Conservation (phyloP, 2,113 vertebrate species). For the Eira barbara region DNA sequence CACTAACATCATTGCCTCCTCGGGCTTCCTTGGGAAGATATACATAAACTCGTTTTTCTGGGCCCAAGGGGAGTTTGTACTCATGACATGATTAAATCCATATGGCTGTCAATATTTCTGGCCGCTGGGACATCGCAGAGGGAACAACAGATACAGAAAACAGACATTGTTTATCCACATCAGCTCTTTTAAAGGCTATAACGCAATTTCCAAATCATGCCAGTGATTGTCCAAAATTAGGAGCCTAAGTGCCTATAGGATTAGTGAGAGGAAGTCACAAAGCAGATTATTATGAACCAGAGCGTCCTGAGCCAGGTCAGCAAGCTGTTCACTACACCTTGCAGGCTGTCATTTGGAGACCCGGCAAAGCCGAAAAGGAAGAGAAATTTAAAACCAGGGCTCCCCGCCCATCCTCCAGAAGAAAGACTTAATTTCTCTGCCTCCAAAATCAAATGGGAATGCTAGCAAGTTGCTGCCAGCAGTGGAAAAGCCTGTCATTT, state of each 20-base stretch:
- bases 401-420: not conserved
- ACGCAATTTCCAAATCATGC: not conserved
- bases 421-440: not conserved
- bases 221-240: not conserved
- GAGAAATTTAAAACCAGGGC: not conserved
- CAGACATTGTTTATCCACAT: not conserved
- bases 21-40: not conserved
- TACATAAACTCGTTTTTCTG: not conserved
- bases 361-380: not conserved
- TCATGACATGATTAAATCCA: not conserved
- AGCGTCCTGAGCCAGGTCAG: not conserved
- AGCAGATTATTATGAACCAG: too few species aligned
- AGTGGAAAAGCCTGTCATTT: not conserved
- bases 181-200: not conserved
- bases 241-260: not conserved
- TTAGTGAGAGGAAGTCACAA: not conserved
- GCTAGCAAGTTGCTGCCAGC: not conserved
- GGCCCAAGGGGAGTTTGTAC: not conserved
- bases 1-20: not conserved
- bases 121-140: not conserved
- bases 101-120: not conserved
- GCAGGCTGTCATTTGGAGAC: not conserved
- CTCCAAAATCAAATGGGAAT: not conserved
- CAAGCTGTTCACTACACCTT: not conserved
- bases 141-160: not conserved